These are phyloP conservation scores for Coccyzus lansbergi DNA, from an alignment of 2,797 vertebrate species.

Conservation along the genomic window DNA sequence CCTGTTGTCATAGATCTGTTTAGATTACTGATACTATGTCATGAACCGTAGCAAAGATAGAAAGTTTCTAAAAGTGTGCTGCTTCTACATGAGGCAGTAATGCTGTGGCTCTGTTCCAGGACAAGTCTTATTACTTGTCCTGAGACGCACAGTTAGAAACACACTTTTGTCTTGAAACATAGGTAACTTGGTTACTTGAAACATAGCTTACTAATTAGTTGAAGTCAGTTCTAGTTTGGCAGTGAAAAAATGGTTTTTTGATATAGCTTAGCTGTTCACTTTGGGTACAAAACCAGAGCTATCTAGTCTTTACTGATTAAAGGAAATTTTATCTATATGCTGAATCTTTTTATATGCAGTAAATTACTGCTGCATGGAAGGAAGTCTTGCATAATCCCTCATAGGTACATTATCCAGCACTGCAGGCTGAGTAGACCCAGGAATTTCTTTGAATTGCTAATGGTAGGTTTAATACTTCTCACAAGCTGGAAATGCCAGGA, in stretches of 20 bases:
- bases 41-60: background rate
- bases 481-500: conserved; percentile 47
- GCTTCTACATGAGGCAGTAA: background rate
- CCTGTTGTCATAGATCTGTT: background rate
- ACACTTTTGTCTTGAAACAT: background rate
- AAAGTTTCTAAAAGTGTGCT: background rate
- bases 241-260: background rate
- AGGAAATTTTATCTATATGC: conserved; percentile 1
- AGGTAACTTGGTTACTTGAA: background rate
- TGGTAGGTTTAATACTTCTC: conserved; percentile 17
- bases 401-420: conserved; percentile 21
- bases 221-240: background rate
- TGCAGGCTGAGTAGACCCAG: conserved; percentile 50
- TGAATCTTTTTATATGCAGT: background rate
- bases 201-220: background rate
- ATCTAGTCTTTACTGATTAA: conserved; percentile 34
- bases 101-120: background rate
- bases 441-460: conserved; percentile 56
- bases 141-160: background rate
- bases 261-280: background rate
- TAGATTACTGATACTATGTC: background rate
- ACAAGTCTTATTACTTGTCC: background rate
- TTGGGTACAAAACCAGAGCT: background rate
- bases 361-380: background rate
- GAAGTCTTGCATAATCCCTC: conserved; percentile 8